Evolutionary conservation across 2,888 invertebrate species (phyloP).

Genomic region (Notodonta ziczac): DNA sequence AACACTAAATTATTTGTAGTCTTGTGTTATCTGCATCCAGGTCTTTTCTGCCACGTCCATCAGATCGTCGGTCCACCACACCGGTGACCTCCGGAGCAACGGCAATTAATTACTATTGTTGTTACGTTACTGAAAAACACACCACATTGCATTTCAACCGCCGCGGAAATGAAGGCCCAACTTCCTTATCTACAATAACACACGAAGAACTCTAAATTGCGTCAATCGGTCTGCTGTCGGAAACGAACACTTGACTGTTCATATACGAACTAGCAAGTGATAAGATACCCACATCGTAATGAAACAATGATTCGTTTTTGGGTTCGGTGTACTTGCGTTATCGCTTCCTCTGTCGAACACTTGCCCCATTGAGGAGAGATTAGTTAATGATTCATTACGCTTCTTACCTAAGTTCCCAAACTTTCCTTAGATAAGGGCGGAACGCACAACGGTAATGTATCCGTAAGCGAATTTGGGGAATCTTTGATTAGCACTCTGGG

Average conservation of each 20-base stretch:
- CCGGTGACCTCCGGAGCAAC: too few relatives aligned
- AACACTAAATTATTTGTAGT: too few relatives aligned
- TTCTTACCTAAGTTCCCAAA: constrained; percentile 43
- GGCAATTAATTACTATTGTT: too few relatives aligned
- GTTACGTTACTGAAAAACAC: too few relatives aligned
- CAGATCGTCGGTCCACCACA: too few relatives aligned
- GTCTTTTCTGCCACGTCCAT: too few relatives aligned
- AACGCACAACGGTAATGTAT: constrained; percentile 3
- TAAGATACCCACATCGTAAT: constrained; percentile 61
- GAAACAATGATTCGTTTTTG: constrained; percentile 66
- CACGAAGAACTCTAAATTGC: constrained; percentile 24
- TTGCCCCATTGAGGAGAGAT: constrained; percentile 65
- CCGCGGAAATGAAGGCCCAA: background rate
- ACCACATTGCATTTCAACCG: too few relatives aligned
- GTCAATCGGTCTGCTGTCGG: constrained; percentile 23
- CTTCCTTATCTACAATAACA: background rate
- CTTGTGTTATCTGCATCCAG: too few relatives aligned
- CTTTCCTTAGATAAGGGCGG: constrained; percentile 37
- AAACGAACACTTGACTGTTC: constrained; percentile 42
- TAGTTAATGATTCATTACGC: constrained; percentile 72
- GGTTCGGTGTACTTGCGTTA: constrained; percentile 66
- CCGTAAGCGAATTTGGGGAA: constrained; percentile 4
- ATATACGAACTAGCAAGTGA: constrained; percentile 43
- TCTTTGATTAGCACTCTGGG: background rate
- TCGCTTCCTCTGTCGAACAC: constrained; percentile 72